Evolutionary conservation across 2,888 invertebrate genomes (phyloP), one percentile per base, ranked within the genome.

Genomic region (Gasteruption jaculator): DNA sequence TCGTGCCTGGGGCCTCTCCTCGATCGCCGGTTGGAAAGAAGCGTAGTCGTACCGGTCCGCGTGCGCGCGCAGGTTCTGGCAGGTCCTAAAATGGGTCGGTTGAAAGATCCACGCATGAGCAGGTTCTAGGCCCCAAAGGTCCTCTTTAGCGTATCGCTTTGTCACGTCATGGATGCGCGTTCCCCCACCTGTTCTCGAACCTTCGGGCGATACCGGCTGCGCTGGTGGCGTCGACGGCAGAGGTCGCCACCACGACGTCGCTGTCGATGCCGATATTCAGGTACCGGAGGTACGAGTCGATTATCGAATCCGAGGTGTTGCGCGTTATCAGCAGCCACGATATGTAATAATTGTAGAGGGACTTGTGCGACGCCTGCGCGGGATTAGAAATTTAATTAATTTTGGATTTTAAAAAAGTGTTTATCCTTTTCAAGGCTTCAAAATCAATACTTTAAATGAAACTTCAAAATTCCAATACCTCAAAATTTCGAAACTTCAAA

Each of bases 231-330:
- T n/a, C n/a, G n/a, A 52, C 19, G 1, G 55, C 35, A 5, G 62
- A 58, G 4, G 63, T 65, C 0, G 68, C 67, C 1, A 71, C 52
- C 5, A 65, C 49, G 1, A 71, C 64, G n/a, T 71, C 71, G 19
- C 67, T 68, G 32, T 71, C 68, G 19, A 69, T 63, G 6, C 70
- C 68, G 22, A 71, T 63, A 12, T 64, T 63, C 33, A 71, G 50
- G 42, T 65, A 58, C 18, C 63, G 53, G 6, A 71, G 49, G 11
- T 60, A 48, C 2, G 56, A 50, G 32, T 70, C 64, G 24, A 66
- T 62, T n/a, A 59, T 54, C 0, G 57, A 50, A 20, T 61, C 60
- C 2, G 54, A 56, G 12, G 56, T 53, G 24, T 56, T 57, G 8
- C 56, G 53, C 3, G 62, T 63, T 31, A 71, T 50, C 44, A 71